phyloP scores from a whole-genome alignment of 2,888 invertebrate genomes.

The Leucophenga montana region DNA sequence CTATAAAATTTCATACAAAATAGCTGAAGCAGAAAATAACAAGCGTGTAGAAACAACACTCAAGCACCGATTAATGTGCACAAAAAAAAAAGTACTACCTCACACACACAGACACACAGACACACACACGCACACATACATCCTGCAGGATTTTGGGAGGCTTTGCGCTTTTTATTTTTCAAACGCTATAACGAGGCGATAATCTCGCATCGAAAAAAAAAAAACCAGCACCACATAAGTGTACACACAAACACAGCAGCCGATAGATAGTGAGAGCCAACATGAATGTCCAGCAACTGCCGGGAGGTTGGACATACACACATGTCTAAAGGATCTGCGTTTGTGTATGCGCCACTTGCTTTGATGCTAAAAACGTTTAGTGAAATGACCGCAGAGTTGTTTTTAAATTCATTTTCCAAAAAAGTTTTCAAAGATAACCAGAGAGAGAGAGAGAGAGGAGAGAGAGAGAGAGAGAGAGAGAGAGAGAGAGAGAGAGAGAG shows the following conservation, averaged over 20 bases:
- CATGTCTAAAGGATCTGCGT: background rate
- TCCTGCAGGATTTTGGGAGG: background rate
- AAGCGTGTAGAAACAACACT: conserved; percentile 5
- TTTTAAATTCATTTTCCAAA: conserved; percentile 56
- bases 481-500: too few relatives aligned
- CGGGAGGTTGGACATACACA: too few relatives aligned
- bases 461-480: too few relatives aligned
- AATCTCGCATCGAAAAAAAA: conserved; percentile 14
- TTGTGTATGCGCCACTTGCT: background rate
- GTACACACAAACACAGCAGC: background rate
- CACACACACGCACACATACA: too few relatives aligned
- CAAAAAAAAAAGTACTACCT: background rate
- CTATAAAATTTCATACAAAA: conserved; percentile 13
- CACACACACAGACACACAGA: too few relatives aligned
- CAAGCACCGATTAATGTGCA: background rate
- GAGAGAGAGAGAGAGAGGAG: too few relatives aligned
- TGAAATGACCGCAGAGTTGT: conserved; percentile 62
- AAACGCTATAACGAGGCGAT: conserved; percentile 26
- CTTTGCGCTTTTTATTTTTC: conserved; percentile 21
- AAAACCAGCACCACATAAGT: background rate
- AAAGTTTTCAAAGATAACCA: conserved; percentile 28
- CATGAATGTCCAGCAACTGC: too few relatives aligned
- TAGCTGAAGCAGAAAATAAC: conserved; percentile 17
- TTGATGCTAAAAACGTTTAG: conserved; percentile 49
- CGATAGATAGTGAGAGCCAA: background rate